Base-by-base conservation (phyloP, 2,888 invertebrate genomes). In the Xestia c-nigrum region DNA sequence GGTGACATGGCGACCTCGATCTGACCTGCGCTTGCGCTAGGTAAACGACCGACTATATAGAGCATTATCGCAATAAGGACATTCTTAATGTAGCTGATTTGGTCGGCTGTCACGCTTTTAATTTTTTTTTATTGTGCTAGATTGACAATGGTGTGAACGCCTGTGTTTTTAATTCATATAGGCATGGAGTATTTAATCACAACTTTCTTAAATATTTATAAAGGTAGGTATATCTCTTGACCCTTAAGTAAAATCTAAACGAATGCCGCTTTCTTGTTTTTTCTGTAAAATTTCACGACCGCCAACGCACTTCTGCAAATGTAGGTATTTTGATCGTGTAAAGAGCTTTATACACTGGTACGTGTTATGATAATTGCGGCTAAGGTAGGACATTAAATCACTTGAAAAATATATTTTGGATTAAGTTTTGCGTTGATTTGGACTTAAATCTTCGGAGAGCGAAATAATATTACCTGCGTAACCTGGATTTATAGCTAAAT, bases 1-100 rank as follows among this genome's bases (percentile, higher is more conserved):
- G 90, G 86, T 88, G 89, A 91, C 90, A 90, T 78, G 81, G 77
- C 89, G 93, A 94, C 94, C 94, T 92, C 92, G 90, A 89, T 90
- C 84, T 93, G 93, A 94, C 94, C 93, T 77, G 89, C n/a, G 64
- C 43, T 43, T 43, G 64, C 47, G 81, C 81, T 90, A 89, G 92
- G 92, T 92, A 91, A 92, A 91, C 88, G 92, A 91, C 92, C 93
- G 87, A 72, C 80, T 78, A 89, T 90, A 88, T 89, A 84, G 90
- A 89, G 88, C 88, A 86, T 86, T 84, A 89, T 66, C 85, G 85
- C 77, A 82, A 81, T 85, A 84, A 89, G 88, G 89, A 89, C 87
- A 88, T 89, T 84, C 87, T 77, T 87, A 57, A 82, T 65, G 76
- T 55, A 21, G 76, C 63, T 74, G 72, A 83, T 78, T 79, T 73